Percentiles rank a stretch among this genome's conserved stretches.
These are phyloP conservation scores for Drosophila neocordata DNA, from an alignment of 1,140 invertebrate species.

Conservation along the genomic window DNA sequence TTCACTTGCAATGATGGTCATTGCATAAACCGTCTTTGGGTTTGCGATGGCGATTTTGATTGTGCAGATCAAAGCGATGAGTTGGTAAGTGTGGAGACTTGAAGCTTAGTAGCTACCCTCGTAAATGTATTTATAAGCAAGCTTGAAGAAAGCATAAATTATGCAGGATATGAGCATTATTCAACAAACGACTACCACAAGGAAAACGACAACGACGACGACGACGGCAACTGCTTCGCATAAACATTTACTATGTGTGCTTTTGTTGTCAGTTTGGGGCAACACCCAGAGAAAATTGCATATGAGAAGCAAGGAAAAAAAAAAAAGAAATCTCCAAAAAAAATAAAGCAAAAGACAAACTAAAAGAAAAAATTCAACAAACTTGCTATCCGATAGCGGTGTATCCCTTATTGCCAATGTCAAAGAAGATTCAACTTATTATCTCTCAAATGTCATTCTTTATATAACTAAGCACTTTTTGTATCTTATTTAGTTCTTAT, in stretches of 20 bases:
- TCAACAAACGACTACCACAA: conserved; percentile 40
- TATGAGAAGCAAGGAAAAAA: neutral
- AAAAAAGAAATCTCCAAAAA: conserved; percentile 21
- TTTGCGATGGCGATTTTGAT: conserved; percentile 93
- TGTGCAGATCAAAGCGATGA: conserved; percentile 92
- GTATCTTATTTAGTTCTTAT: too few species aligned
- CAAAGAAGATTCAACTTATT: too few species aligned
- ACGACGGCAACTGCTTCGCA: conserved; percentile 59
- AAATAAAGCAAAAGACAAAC: conserved; percentile 33
- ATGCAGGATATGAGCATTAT: conserved; percentile 73
- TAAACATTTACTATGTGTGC: conserved; percentile 73
- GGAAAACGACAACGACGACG: conserved; percentile 35
- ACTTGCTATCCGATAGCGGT: neutral
- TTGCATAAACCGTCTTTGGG: conserved; percentile 89
- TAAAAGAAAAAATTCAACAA: neutral
- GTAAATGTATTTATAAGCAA: conserved; percentile 43
- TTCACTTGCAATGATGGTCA: conserved; percentile 87
- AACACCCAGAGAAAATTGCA: conserved; percentile 50
- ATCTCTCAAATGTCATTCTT: too few species aligned
- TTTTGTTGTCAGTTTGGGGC: conserved; percentile 58
- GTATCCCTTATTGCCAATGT: too few species aligned
- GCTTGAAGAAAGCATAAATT: conserved; percentile 65
- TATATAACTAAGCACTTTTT: too few species aligned
- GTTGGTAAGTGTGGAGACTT: conserved; percentile 83
- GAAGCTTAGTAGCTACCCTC: conserved; percentile 23